Percentiles rank a stretch among this genome's conserved stretches.
These are phyloP conservation scores for Hyaena hyaena DNA, from an alignment of 2,113 vertebrate species.

Conservation along the genomic window DNA sequence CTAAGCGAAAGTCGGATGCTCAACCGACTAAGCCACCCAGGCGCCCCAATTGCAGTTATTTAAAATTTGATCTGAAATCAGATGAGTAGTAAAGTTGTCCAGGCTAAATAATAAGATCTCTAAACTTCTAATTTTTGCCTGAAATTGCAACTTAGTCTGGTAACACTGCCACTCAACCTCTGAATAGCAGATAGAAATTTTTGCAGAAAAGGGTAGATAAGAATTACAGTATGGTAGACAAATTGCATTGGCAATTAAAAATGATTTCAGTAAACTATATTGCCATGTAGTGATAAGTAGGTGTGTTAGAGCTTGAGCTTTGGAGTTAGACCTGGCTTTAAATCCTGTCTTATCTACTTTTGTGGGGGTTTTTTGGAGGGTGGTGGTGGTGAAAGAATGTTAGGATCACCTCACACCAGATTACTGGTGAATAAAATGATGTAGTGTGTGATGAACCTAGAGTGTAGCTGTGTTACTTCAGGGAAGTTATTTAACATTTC, in stretches of 20 bases:
- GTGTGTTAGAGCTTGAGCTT: neutral
- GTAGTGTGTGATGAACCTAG: neutral
- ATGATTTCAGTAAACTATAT: neutral
- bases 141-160: neutral
- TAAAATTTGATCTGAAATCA: conserved; percentile 35
- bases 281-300: neutral
- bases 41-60: neutral
- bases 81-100: neutral
- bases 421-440: neutral
- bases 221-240: neutral
- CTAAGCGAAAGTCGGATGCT: too few species aligned
- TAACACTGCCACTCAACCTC: neutral
- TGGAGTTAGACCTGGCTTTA: neutral
- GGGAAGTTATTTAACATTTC: conserved; percentile 23
- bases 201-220: neutral
- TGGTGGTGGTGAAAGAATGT: neutral
- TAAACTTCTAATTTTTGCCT: conserved; percentile 22
- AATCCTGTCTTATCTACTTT: neutral
- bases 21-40: too few species aligned
- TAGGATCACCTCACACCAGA: neutral
- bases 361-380: neutral
- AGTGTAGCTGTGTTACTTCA: neutral
- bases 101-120: neutral
- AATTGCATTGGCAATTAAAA: neutral
- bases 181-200: conserved; percentile 1